Percentiles rank a stretch among this genome's conserved stretches.
Evolutionary conservation across 1,140 invertebrate genomes (phyloP).

Genomic region (Tetragnatha versicolor): DNA sequence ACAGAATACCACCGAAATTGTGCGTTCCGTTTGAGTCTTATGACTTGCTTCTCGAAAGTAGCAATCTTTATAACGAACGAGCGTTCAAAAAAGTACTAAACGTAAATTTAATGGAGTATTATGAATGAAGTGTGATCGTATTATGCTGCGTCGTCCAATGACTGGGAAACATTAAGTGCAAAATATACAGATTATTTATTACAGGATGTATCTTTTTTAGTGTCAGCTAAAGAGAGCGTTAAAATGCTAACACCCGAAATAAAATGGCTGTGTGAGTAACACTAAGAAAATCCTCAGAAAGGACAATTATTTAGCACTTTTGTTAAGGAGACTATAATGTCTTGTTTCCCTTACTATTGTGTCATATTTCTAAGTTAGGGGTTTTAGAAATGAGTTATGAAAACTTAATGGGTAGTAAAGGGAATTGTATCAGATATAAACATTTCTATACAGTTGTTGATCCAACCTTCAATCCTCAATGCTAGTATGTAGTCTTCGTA

Average conservation of each 20-base stretch:
- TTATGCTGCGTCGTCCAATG: conserved; percentile 43
- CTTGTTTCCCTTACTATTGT: too few species aligned
- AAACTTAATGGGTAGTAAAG: too few species aligned
- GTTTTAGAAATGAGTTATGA: too few species aligned
- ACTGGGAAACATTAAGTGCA: conserved; percentile 33
- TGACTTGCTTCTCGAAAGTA: neutral
- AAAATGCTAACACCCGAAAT: neutral
- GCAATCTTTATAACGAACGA: conserved; percentile 30
- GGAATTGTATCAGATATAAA: too few species aligned
- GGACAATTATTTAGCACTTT: too few species aligned
- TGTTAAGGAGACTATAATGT: too few species aligned
- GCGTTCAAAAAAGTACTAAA: conserved; percentile 32
- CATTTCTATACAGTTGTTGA: too few species aligned
- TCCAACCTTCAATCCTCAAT: too few species aligned
- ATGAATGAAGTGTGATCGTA: neutral
- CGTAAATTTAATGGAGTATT: conserved; percentile 44
- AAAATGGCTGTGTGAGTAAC: neutral
- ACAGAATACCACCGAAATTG: conserved; percentile 9
- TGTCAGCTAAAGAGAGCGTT: conserved; percentile 22
- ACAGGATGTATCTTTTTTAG: conserved; percentile 44
- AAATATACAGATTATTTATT: conserved; percentile 49
- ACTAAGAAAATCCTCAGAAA: too few species aligned
- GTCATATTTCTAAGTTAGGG: too few species aligned
- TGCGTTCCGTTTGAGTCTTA: neutral
- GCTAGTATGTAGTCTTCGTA: too few species aligned